These are phyloP conservation scores for Liopterus haemorrhoidalis DNA, from an alignment of 2,888 invertebrate genomes.

Conservation along the genomic window DNA sequence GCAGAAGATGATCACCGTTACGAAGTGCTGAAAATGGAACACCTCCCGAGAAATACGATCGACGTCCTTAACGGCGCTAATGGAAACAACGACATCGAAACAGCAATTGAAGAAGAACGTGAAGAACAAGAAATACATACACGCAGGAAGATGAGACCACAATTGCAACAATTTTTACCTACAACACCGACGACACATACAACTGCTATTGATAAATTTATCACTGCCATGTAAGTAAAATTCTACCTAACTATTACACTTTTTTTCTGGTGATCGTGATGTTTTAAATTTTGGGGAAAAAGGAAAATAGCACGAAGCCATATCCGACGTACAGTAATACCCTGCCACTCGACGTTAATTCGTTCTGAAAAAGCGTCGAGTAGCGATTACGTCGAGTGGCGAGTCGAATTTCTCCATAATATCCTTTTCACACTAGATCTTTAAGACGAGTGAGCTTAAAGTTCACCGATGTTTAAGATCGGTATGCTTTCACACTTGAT, in stretches of 20 bases:
- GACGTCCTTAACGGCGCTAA: conserved; percentile 59
- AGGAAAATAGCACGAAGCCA: too few species aligned
- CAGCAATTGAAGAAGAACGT: conserved; percentile 74
- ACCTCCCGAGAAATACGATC: conserved; percentile 52
- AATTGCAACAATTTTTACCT: conserved; percentile 36
- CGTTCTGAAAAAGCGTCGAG: too few species aligned
- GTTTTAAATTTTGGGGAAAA: too few species aligned
- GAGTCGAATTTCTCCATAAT: too few species aligned
- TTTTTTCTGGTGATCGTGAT: too few species aligned
- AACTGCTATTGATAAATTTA: conserved; percentile 12
- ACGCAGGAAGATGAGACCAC: conserved; percentile 32
- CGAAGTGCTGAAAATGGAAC: conserved; percentile 63
- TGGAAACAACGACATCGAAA: conserved; percentile 66
- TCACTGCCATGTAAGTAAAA: conserved; percentile 14
- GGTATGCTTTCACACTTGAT: too few species aligned
- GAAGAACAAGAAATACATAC: conserved; percentile 55
- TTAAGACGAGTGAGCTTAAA: too few species aligned
- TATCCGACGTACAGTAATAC: too few species aligned
- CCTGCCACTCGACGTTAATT: too few species aligned
- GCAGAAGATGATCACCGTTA: conserved; percentile 71
- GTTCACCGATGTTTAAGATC: too few species aligned
- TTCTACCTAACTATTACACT: not conserved
- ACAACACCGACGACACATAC: conserved; percentile 9
- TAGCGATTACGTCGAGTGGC: too few species aligned
- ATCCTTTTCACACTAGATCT: too few species aligned